Conservation (phyloP, 1,140 invertebrate genomes). For the Adelges cooleyi region DNA sequence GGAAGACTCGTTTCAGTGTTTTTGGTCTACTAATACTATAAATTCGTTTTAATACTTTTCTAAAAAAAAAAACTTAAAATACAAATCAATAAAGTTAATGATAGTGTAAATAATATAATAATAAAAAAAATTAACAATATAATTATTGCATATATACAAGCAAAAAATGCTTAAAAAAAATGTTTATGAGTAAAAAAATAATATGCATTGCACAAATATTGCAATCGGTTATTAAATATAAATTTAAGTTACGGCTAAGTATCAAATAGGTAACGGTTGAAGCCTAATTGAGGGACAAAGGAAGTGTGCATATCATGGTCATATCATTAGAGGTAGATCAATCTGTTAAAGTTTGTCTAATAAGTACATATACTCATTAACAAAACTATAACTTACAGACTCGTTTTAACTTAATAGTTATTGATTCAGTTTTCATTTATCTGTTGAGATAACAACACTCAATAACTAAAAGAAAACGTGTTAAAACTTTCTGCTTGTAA, state of each 20-base stretch:
- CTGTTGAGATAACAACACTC: slow-evolving; percentile 9
- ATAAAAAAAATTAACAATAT: slow-evolving; percentile 10
- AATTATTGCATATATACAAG: slow-evolving; percentile 21
- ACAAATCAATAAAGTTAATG: slow-evolving; percentile 1
- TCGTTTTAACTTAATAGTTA: background rate
- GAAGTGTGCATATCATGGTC: slow-evolving; percentile 5
- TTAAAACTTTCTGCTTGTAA: background rate
- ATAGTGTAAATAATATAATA: slow-evolving; percentile 1
- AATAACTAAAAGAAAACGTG: background rate
- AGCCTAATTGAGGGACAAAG: background rate
- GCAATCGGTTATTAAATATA: slow-evolving; percentile 20
- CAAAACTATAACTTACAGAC: background rate
- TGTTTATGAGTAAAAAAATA: slow-evolving; percentile 13
- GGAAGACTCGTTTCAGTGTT: slow-evolving; percentile 14
- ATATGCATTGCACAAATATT: slow-evolving; percentile 25
- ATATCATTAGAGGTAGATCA: slow-evolving; percentile 25
- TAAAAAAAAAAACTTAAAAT: background rate
- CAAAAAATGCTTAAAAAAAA: slow-evolving; percentile 18
- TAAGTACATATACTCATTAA: background rate
- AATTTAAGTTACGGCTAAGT: slow-evolving; percentile 4
- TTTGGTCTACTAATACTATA: slow-evolving; percentile 26
- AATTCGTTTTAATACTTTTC: slow-evolving; percentile 22
- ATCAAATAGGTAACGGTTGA: slow-evolving; percentile 25
- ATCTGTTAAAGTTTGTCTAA: background rate
- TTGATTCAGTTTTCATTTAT: slow-evolving; percentile 14